Evolutionary conservation across 2,113 vertebrate species (phyloP).

Genomic region (Sula dactylatra): DNA sequence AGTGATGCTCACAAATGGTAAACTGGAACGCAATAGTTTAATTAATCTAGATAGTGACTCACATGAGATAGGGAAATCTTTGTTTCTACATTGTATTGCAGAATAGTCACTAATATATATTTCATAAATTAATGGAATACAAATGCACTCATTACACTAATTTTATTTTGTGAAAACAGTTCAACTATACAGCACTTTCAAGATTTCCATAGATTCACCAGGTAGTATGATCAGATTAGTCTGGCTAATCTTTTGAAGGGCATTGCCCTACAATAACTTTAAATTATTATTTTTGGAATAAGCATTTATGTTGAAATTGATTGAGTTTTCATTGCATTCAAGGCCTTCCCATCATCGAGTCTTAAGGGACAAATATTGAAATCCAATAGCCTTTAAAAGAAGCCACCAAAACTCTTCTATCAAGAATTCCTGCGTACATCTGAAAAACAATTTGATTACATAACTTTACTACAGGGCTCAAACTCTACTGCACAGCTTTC

Average conservation of each 20-base stretch:
- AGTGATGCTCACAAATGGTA: neutral
- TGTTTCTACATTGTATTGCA: constrained; percentile 42
- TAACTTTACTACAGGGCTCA: neutral
- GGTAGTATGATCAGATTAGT: constrained; percentile 38
- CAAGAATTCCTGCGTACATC: neutral
- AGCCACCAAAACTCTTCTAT: neutral
- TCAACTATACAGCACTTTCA: constrained; percentile 42
- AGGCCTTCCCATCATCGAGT: neutral
- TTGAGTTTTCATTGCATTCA: neutral
- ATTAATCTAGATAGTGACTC: neutral
- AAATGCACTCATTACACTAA: constrained; percentile 41
- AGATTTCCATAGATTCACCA: constrained; percentile 50
- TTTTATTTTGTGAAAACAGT: constrained; percentile 58
- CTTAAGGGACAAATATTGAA: neutral
- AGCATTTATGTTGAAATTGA: neutral
- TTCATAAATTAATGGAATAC: neutral
- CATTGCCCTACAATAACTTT: constrained; percentile 52
- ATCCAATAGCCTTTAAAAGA: neutral
- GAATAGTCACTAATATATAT: constrained; percentile 41
- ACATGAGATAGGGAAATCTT: constrained; percentile 30
- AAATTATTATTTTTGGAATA: constrained; percentile 62
- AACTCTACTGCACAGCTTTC: neutral
- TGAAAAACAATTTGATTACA: neutral
- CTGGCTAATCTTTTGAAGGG: constrained; percentile 53
- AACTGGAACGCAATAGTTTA: neutral